Percentiles rank a stretch among this genome's conserved stretches.
These are phyloP conservation scores for Trichogramma dendrolimi DNA, from an alignment of 2,888 invertebrate species.

Conservation along the genomic window DNA sequence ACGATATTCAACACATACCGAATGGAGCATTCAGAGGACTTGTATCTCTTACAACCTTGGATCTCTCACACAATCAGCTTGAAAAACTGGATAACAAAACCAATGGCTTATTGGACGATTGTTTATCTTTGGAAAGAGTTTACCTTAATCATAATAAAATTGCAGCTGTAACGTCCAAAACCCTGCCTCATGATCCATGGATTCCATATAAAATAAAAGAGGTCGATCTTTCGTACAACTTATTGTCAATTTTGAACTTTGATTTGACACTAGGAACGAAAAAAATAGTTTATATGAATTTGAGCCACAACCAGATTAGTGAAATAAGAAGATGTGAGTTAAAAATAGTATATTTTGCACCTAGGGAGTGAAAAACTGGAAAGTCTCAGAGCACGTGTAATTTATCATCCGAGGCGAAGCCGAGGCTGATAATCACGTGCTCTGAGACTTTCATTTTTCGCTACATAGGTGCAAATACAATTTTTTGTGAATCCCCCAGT, in stretches of 20 bases:
- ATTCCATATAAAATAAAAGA: conserved; percentile 77
- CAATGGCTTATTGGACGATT: conserved; percentile 77
- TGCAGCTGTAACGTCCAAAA: conserved; percentile 76
- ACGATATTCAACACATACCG: conserved; percentile 65
- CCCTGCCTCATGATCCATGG: conserved; percentile 80
- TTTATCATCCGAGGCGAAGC: too few species aligned
- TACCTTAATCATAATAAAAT: conserved; percentile 79
- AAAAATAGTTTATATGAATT: conserved; percentile 64
- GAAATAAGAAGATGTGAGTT: conserved; percentile 70
- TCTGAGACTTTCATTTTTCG: too few species aligned
- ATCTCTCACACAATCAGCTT: conserved; percentile 72
- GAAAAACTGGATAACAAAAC: conserved; percentile 84
- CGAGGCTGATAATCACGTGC: too few species aligned
- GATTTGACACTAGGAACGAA: conserved; percentile 74
- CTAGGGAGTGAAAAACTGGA: too few species aligned
- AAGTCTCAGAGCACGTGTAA: too few species aligned
- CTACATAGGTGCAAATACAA: too few species aligned
- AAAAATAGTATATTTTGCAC: too few species aligned
- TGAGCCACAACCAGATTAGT: conserved; percentile 76
- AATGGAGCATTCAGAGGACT: conserved; percentile 80
- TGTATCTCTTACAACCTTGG: conserved; percentile 73
- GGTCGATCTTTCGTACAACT: conserved; percentile 78
- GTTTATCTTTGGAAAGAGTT: conserved; percentile 74
- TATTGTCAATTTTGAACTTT: conserved; percentile 74
- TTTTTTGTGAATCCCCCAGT: too few species aligned